These are phyloP conservation scores for Nomia melanderi DNA, from an alignment of 1,140 invertebrate species.

Conservation along the genomic window DNA sequence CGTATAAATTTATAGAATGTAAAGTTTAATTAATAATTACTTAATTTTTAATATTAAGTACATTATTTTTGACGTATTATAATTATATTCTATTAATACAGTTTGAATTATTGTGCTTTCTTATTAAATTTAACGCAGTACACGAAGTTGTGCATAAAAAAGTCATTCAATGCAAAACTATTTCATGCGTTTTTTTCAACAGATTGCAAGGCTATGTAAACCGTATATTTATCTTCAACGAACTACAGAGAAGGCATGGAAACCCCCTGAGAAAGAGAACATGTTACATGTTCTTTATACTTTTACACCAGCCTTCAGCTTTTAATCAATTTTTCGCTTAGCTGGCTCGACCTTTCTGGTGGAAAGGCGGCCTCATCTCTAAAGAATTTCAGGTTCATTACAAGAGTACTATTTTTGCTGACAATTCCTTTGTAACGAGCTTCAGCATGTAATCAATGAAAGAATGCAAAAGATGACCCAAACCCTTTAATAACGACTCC, in stretches of 20 bases:
- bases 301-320: background rate
- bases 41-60: too few relatives aligned
- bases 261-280: background rate
- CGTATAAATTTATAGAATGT: too few relatives aligned
- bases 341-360: background rate
- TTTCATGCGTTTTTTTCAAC: background rate
- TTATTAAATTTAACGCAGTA: too few relatives aligned
- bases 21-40: too few relatives aligned
- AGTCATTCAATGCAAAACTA: background rate
- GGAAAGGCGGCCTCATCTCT: background rate
- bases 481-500: too few relatives aligned
- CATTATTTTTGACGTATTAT: too few relatives aligned
- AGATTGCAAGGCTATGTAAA: background rate
- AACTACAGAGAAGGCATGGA: background rate
- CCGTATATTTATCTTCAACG: background rate
- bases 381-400: background rate
- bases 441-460: background rate
- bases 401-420: background rate
- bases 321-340: constrained; percentile 4
- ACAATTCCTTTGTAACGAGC: background rate
- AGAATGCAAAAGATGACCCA: background rate
- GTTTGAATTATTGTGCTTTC: too few relatives aligned
- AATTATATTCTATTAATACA: too few relatives aligned
- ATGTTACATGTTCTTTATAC: background rate
- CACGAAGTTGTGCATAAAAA: too few relatives aligned